Evolutionary conservation across 2,888 invertebrate genomes (phyloP).

Genomic region (Spilarctia lutea): DNA sequence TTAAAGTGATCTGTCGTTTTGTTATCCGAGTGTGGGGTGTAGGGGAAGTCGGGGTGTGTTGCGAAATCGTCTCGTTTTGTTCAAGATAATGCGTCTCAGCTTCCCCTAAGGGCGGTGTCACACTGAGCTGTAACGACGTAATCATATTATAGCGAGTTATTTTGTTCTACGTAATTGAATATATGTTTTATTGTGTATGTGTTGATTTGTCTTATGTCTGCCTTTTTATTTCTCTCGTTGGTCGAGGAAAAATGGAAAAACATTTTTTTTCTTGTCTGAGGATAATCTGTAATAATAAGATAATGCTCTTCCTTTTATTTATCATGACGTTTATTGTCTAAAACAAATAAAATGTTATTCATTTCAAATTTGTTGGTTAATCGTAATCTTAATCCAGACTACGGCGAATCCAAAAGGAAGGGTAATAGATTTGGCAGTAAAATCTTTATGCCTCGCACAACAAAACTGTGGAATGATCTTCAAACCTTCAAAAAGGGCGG

Average conservation of each 20-base stretch:
- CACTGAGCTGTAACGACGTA: constrained; percentile 34
- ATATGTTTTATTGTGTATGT: constrained; percentile 22
- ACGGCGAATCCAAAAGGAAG: too few relatives aligned
- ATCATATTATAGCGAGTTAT: constrained; percentile 45
- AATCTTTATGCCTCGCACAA: too few relatives aligned
- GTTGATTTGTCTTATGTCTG: constrained; percentile 19
- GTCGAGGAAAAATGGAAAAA: constrained; percentile 6
- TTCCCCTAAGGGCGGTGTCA: constrained; percentile 44
- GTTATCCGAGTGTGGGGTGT: constrained; percentile 24
- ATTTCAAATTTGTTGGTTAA: too few relatives aligned
- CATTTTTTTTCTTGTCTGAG: constrained; percentile 12
- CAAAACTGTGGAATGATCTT: too few relatives aligned
- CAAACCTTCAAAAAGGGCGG: too few relatives aligned
- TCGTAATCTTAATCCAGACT: too few relatives aligned
- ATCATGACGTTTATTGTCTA: background rate
- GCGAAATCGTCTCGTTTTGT: constrained; percentile 71
- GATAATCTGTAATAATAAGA: background rate
- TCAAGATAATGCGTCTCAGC: constrained; percentile 67
- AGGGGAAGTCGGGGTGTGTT: constrained; percentile 55
- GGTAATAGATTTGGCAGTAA: too few relatives aligned
- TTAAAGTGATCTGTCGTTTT: constrained; percentile 15
- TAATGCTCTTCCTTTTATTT: background rate
- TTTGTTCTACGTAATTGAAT: constrained; percentile 45
- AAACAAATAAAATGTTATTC: background rate
- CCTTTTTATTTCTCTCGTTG: constrained; percentile 9